Conservation (phyloP, 2,888 invertebrate genomes). For the Melieria picta region DNA sequence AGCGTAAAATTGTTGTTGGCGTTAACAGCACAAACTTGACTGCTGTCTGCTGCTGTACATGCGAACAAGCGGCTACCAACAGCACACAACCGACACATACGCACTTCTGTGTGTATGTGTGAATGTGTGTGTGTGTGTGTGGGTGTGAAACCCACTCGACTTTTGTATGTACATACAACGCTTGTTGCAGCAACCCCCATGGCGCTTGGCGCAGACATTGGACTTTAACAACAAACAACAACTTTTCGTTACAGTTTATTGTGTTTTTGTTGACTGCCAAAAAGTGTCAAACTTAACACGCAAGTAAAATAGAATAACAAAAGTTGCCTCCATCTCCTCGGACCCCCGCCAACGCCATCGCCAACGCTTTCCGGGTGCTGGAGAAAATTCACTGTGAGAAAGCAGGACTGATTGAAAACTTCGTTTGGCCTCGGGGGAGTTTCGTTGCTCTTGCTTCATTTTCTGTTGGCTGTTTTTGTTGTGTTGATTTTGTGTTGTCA, state of each 20-base stretch:
- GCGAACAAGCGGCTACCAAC: conserved; percentile 29
- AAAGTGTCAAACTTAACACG: conserved; percentile 18
- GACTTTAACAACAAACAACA: conserved; percentile 3
- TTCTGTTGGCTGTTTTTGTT: too few species aligned
- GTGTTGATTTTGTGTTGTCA: too few species aligned
- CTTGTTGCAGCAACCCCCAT: conserved; percentile 13
- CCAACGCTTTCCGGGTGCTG: neutral
- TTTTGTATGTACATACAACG: conserved; percentile 5
- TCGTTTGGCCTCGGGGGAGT: too few species aligned
- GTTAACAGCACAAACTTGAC: conserved; percentile 30
- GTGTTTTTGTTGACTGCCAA: conserved; percentile 13
- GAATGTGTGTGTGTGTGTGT: neutral
- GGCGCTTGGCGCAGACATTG: too few species aligned
- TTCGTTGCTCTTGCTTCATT: too few species aligned
- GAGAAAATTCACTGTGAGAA: neutral
- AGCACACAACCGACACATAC: neutral
- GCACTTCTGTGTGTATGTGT: neutral
- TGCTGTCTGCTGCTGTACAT: conserved; percentile 43
- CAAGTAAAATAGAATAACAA: neutral
- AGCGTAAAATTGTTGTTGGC: conserved; percentile 26
- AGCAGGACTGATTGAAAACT: neutral
- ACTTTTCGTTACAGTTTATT: neutral
- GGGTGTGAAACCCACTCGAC: neutral
- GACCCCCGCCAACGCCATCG: too few species aligned
- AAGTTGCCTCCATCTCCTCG: too few species aligned